Conservation (phyloP, 1,140 invertebrate species). For the Micrasema longulum region DNA sequence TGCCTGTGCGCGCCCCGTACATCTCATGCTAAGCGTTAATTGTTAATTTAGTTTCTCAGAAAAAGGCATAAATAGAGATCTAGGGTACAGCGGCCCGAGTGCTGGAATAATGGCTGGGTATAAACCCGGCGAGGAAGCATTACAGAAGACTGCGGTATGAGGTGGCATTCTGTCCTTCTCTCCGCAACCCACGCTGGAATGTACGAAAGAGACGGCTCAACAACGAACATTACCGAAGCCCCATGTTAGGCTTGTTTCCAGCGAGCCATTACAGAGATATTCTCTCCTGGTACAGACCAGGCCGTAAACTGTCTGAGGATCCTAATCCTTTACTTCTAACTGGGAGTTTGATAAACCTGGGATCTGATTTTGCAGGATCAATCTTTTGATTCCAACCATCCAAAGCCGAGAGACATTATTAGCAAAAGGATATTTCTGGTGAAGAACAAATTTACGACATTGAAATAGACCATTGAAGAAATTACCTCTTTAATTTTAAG, state of each 20-base stretch:
- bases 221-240: too few relatives aligned
- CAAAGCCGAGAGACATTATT: too few relatives aligned
- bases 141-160: neutral
- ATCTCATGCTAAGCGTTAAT: conserved; percentile 34
- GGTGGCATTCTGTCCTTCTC: too few relatives aligned
- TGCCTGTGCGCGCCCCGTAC: neutral
- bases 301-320: conserved; percentile 49
- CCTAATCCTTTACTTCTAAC: conserved; percentile 49
- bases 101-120: conserved; percentile 15
- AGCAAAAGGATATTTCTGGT: too few relatives aligned
- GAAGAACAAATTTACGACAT: too few relatives aligned
- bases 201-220: too few relatives aligned
- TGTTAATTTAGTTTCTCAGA: conserved; percentile 37
- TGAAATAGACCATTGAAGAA: too few relatives aligned
- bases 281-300: conserved; percentile 12
- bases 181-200: too few relatives aligned
- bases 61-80: conserved; percentile 40
- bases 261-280: neutral
- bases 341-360: conserved; percentile 23
- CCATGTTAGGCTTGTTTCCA: conserved; percentile 31
- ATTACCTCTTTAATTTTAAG: too few relatives aligned
- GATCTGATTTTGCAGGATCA: conserved; percentile 17
- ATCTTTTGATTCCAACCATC: too few relatives aligned
- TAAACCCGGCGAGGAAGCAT: conserved; percentile 10
- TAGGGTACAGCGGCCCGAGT: conserved; percentile 9